These are phyloP conservation scores for Gorsachius goisagi DNA, from an alignment of 2,113 vertebrate species.

Conservation along the genomic window DNA sequence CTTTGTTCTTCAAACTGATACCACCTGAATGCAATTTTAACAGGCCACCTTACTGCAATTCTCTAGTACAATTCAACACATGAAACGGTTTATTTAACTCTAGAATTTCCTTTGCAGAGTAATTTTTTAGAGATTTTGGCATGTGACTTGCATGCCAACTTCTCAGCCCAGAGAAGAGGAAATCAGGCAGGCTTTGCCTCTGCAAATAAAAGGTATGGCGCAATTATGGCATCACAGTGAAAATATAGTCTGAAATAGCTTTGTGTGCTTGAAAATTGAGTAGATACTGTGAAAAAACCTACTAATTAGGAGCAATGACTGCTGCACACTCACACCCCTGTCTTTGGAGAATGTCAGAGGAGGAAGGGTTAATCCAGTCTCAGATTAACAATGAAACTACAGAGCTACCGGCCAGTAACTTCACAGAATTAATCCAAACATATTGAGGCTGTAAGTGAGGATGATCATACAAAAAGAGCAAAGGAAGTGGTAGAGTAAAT, in stretches of 20 bases:
- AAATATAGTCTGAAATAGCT: not conserved
- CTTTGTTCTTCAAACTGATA: not conserved
- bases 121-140: not conserved
- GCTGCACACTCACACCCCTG: not conserved
- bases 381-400: not conserved
- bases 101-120: not conserved
- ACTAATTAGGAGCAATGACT: not conserved
- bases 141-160: not conserved
- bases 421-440: not conserved
- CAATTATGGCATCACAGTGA: not conserved
- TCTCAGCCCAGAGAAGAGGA: rapidly evolving
- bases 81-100: not conserved
- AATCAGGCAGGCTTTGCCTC: not conserved
- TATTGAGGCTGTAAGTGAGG: not conserved
- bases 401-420: not conserved
- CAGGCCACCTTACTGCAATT: not conserved
- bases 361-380: not conserved
- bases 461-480: not conserved
- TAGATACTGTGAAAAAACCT: not conserved
- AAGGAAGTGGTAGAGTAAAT: not conserved
- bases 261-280: not conserved
- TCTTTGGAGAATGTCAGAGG: not conserved
- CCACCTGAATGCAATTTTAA: not conserved
- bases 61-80: not conserved
- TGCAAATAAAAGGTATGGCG: not conserved